These are phyloP conservation scores for Echinarachnius parma DNA, from an alignment of 53 echinoderm and acorn worm genomes.

Conservation along the genomic window DNA sequence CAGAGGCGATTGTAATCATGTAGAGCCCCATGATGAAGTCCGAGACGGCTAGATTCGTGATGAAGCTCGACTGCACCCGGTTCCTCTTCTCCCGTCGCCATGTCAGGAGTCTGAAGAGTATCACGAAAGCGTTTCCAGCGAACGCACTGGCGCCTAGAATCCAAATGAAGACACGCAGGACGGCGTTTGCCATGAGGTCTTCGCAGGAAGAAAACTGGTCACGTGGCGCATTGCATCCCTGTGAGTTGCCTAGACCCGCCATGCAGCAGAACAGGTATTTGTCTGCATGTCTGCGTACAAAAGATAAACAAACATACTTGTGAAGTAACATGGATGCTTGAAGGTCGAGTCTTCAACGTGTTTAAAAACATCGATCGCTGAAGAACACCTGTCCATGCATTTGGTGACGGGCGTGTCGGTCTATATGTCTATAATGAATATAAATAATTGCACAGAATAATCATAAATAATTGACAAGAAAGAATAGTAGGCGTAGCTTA, in stretches of 20 bases:
- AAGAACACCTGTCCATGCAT: no score
- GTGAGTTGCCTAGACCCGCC: not conserved
- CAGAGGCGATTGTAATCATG: conserved; percentile 59
- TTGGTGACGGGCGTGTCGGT: no score
- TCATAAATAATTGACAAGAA: no score
- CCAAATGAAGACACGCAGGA: conserved; percentile 55
- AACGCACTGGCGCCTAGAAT: conserved; percentile 59
- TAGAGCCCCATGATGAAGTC: conserved; percentile 63
- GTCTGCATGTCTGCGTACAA: conserved; percentile 38
- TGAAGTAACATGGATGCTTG: not conserved
- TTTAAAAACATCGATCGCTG: no score
- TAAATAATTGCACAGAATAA: not conserved
- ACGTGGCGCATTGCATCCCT: conserved; percentile 35
- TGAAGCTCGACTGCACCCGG: conserved; percentile 49
- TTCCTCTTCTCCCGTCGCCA: not conserved
- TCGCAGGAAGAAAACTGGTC: conserved; percentile 65
- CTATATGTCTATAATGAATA: no score
- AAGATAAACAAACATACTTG: not conserved
- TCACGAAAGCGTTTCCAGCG: conserved; percentile 49
- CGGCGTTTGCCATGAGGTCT: conserved; percentile 53
- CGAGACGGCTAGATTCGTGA: conserved; percentile 55
- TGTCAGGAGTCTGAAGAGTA: conserved; percentile 12
- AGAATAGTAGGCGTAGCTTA: no score
- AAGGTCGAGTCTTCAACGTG: no score
- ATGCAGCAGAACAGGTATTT: conserved; percentile 60